Evolutionary conservation across 2,888 invertebrate species (phyloP).

Genomic region (Itoplectis maculator): DNA sequence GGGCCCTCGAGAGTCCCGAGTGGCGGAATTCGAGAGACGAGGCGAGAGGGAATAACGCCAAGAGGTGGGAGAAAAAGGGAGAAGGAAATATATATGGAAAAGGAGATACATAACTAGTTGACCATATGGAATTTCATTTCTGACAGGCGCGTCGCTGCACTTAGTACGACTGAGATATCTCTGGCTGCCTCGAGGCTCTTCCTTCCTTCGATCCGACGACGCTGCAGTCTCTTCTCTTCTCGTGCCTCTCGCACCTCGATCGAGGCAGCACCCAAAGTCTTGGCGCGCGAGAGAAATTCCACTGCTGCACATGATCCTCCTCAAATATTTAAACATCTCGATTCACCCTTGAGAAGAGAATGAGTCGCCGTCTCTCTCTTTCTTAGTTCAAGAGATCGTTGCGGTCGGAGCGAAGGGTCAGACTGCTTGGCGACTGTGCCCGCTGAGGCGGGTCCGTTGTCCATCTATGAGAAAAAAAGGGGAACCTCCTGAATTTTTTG

Average conservation of each 20-base stretch:
- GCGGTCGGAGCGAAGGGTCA: conserved; percentile 57
- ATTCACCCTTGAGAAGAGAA: conserved; percentile 42
- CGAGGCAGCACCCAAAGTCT: conserved; percentile 35
- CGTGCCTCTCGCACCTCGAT: conserved; percentile 16
- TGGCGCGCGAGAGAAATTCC: conserved; percentile 55
- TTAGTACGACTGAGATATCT: conserved; percentile 63
- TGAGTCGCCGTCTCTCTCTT: conserved; percentile 24
- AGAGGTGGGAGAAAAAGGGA: conserved; percentile 1
- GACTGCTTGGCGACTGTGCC: conserved; percentile 65
- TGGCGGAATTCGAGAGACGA: conserved; percentile 66
- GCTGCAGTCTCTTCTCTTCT: not conserved
- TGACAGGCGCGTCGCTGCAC: conserved; percentile 70
- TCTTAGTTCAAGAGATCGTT: conserved; percentile 1
- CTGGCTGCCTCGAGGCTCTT: conserved; percentile 18
- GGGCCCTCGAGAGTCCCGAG: conserved; percentile 73
- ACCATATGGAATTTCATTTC: conserved; percentile 70
- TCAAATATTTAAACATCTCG: conserved; percentile 67
- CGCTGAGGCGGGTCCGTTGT: not conserved
- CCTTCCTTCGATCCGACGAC: conserved; percentile 34
- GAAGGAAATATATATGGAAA: conserved; percentile 28
- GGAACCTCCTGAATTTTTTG: not conserved
- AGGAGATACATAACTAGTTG: conserved; percentile 51
- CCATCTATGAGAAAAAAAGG: not conserved
- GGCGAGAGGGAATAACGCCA: not conserved
- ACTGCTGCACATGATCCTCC: conserved; percentile 62